Evolutionary conservation across 2,797 vertebrate species (phyloP).

Genomic region (Scleropages formosus): DNA sequence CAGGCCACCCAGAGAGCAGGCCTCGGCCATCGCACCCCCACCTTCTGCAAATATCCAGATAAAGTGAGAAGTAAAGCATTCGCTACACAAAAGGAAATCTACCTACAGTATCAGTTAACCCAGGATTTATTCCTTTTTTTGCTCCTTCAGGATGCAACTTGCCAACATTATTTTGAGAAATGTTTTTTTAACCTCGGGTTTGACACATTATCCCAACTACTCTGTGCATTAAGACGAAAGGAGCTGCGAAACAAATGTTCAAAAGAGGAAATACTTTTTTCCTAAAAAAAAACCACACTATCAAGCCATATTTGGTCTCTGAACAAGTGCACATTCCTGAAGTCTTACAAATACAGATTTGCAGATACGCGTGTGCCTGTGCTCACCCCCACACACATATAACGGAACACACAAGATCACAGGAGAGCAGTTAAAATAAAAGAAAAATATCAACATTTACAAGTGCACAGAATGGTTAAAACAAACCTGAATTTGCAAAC

Average conservation of each 20-base stretch:
- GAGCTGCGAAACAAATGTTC: conserved; percentile 95
- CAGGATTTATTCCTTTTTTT: conserved; percentile 67
- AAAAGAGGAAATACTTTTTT: conserved; percentile 82
- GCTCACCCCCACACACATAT: not conserved
- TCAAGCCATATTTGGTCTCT: conserved; percentile 75
- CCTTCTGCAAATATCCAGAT: conserved; percentile 43
- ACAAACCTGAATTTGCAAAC: not conserved
- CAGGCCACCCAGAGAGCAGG: no score
- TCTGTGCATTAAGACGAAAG: conserved; percentile 96
- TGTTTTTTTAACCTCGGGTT: conserved; percentile 92
- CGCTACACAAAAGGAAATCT: conserved; percentile 47
- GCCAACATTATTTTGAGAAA: conserved; percentile 86
- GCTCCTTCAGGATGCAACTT: conserved; percentile 67
- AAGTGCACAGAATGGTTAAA: not conserved
- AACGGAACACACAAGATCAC: not conserved
- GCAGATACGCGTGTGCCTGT: conserved; percentile 49
- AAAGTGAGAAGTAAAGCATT: not conserved
- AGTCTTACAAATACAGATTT: conserved; percentile 63
- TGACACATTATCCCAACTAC: conserved; percentile 96
- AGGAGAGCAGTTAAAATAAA: not conserved
- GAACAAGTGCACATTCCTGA: conserved; percentile 77
- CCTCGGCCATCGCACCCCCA: no score
- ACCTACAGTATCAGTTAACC: conserved; percentile 60
- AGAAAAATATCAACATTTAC: not conserved
- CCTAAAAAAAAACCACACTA: conserved; percentile 62